These are phyloP conservation scores for Ornithoptera priamus DNA, from an alignment of 2,888 invertebrate species.

Conservation along the genomic window DNA sequence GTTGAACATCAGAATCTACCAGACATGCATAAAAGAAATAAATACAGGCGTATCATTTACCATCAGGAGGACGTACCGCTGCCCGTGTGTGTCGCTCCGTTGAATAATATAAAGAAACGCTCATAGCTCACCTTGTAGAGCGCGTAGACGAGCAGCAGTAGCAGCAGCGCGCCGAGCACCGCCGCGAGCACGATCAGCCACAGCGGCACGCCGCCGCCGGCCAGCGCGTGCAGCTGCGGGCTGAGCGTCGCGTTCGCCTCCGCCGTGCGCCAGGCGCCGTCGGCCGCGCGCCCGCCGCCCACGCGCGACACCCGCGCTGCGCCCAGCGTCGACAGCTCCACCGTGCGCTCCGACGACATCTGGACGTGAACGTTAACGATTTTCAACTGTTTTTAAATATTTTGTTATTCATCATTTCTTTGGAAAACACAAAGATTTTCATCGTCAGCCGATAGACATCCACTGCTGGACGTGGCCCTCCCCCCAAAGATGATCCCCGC, in stretches of 20 bases:
- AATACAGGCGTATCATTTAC: too few species aligned
- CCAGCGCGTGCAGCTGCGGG: slow-evolving; percentile 82
- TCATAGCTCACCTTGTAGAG: slow-evolving; percentile 85
- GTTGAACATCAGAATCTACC: too few species aligned
- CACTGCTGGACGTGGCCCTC: too few species aligned
- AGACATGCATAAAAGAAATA: too few species aligned
- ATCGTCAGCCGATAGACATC: too few species aligned
- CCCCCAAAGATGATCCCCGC: too few species aligned
- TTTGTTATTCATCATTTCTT: too few species aligned
- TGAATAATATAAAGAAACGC: too few species aligned
- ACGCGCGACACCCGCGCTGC: slow-evolving; percentile 86
- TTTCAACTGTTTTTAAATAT: too few species aligned
- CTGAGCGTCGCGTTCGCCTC: slow-evolving; percentile 87
- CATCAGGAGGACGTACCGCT: too few species aligned
- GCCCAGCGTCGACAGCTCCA: slow-evolving; percentile 88
- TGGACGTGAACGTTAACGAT: slow-evolving; percentile 32
- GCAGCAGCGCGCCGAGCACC: slow-evolving; percentile 88
- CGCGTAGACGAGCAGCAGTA: slow-evolving; percentile 87
- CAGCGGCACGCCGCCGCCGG: slow-evolving; percentile 86
- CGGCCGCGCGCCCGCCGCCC: slow-evolving; percentile 84
- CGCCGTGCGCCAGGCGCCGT: slow-evolving; percentile 80
- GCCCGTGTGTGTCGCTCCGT: too few species aligned
- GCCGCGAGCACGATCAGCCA: slow-evolving; percentile 94
- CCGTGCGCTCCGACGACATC: slow-evolving; percentile 65
- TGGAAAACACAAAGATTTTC: too few species aligned